Percentiles rank a stretch among this genome's conserved stretches.
Conservation (phyloP, 2,888 invertebrate species). For the Asteroscopus sphinx region DNA sequence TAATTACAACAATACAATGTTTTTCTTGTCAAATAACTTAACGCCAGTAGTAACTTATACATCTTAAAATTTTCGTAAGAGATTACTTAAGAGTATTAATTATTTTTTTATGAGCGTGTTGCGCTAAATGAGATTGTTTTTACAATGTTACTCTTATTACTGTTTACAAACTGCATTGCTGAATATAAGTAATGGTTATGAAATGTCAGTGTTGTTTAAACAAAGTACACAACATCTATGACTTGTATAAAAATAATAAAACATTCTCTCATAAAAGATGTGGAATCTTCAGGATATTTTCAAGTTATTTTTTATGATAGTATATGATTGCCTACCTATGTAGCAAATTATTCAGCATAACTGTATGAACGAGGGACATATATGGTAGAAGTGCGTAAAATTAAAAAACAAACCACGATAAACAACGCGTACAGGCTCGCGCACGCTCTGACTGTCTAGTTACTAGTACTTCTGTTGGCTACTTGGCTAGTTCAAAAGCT, state of each 20-base stretch:
- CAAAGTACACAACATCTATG: not conserved
- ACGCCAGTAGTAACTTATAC: not conserved
- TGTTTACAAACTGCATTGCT: slow-evolving; percentile 41
- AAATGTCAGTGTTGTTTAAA: slow-evolving; percentile 7
- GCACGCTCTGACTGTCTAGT: no score
- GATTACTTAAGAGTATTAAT: slow-evolving; percentile 10
- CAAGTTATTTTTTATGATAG: no score
- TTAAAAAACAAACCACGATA: no score
- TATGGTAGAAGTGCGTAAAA: no score
- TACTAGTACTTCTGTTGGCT: no score
- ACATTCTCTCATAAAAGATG: not conserved
- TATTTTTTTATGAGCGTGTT: slow-evolving; percentile 32
- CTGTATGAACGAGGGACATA: no score
- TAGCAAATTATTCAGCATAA: no score
- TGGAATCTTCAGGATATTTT: not conserved
- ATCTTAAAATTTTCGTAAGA: slow-evolving; percentile 10
- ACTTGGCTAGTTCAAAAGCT: no score
- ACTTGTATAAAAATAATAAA: not conserved
- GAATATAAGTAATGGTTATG: slow-evolving; percentile 12
- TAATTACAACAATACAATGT: not conserved
- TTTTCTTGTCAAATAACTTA: not conserved
- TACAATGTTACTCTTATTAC: slow-evolving; percentile 23
- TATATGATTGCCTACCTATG: no score
- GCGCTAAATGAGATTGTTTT: slow-evolving; percentile 15
- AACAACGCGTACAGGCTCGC: no score